Conservation (phyloP, 2,888 invertebrate species). For the Ctena decussata region DNA sequence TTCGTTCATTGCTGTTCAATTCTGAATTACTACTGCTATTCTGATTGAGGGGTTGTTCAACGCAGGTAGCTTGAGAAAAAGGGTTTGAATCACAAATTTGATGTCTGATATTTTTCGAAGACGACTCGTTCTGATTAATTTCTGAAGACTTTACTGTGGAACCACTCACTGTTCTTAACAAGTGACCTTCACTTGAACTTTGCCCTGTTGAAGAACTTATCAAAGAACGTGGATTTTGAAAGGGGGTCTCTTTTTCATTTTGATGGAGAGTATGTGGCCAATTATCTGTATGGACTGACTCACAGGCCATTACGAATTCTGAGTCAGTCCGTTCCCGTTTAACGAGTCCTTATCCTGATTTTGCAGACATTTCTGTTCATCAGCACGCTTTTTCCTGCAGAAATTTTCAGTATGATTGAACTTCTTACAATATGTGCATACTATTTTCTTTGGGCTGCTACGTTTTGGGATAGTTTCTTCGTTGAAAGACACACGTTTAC, state of each 20-base stretch:
- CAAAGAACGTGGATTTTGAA: too few species aligned
- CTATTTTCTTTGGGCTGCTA: not conserved
- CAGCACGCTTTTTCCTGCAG: conserved; percentile 5
- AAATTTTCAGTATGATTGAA: not conserved
- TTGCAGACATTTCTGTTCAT: not conserved
- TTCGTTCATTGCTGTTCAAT: not conserved
- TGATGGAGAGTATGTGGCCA: not conserved
- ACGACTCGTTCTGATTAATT: too few species aligned
- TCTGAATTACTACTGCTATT: too few species aligned
- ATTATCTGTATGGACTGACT: not conserved
- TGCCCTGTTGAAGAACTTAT: too few species aligned
- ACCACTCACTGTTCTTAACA: too few species aligned
- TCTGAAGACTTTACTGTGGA: too few species aligned
- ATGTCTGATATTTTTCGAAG: not conserved
- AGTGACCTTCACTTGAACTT: too few species aligned
- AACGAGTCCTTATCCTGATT: not conserved
- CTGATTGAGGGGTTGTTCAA: not conserved
- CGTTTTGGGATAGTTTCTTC: not conserved
- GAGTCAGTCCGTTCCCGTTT: conserved; percentile 11
- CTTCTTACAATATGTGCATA: not conserved
- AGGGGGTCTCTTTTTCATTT: not conserved
- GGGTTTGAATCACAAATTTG: not conserved
- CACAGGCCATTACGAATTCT: not conserved
- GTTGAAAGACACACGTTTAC: not conserved
- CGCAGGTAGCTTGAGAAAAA: not conserved